A percentile compares a stretch with the other conserved stretches of the same genome.
Evolutionary conservation across 2,888 invertebrate genomes (phyloP).

Genomic region (Anthophora plumipes): DNA sequence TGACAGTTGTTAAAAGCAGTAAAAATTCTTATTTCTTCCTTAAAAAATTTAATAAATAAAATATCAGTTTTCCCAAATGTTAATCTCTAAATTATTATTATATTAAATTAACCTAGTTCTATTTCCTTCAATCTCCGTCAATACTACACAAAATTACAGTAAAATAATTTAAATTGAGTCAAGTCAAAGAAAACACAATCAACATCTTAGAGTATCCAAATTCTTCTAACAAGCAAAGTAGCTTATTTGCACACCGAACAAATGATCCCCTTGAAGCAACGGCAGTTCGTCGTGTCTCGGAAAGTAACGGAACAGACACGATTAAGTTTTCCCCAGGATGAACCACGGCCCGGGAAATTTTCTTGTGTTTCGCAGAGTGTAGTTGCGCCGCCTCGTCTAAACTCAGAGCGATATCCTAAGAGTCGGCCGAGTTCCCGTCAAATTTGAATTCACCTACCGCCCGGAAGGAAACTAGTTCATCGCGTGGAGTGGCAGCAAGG

Average conservation of each 20-base stretch:
- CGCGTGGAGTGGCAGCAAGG: constrained; percentile 17
- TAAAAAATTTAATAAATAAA: no score
- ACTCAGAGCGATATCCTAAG: constrained; percentile 35
- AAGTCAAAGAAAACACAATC: no score
- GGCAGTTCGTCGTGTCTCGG: constrained; percentile 6
- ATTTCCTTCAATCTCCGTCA: no score
- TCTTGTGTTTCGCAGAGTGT: constrained; percentile 12
- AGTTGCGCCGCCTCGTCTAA: not conserved
- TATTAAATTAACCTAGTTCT: no score
- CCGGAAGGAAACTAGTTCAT: constrained; percentile 37
- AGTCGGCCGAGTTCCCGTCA: constrained; percentile 34
- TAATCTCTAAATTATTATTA: no score
- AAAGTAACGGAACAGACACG: constrained; percentile 33
- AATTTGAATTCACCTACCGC: constrained; percentile 50
- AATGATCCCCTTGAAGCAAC: constrained; percentile 12
- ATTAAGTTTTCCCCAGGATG: constrained; percentile 41
- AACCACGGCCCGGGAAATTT: constrained; percentile 34
- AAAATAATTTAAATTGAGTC: no score
- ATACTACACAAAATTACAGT: no score
- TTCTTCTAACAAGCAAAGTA: constrained; percentile 7
- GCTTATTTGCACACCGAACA: constrained; percentile 18
- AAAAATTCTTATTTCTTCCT: no score
- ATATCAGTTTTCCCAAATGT: no score
- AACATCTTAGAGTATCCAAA: no score
- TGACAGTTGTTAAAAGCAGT: no score